A percentile compares a stretch with the other conserved stretches of the same genome.
Conservation (phyloP, 1,140 invertebrate genomes). For the Papilio helenus region DNA sequence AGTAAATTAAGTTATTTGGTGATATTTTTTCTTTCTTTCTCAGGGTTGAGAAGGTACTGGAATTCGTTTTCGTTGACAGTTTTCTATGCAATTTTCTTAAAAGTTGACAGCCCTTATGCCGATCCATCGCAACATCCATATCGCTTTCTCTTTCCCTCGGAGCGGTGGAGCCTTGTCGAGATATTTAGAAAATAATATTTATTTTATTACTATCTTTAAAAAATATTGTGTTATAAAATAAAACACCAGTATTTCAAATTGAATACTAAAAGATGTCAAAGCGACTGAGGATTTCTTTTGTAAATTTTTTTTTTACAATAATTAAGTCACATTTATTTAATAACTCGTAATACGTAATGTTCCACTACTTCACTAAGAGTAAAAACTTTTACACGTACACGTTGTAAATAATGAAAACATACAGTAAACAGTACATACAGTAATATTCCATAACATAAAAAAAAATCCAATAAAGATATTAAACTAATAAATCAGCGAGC, state of each 20-base stretch:
- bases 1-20: neutral
- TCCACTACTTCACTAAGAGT: too few species aligned
- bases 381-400: too few species aligned
- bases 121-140: neutral
- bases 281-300: neutral
- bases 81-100: neutral
- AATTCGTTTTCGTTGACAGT: too few species aligned
- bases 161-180: neutral
- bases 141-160: slow-evolving; percentile 1
- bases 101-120: neutral
- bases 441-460: neutral
- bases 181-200: slow-evolving; percentile 1
- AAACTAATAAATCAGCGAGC: neutral
- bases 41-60: neutral
- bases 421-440: neutral
- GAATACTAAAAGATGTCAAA: neutral
- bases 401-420: too few species aligned
- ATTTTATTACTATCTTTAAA: neutral
- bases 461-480: neutral
- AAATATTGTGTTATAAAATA: neutral
- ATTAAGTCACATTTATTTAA: neutral
- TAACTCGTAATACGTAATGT: too few species aligned
- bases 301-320: neutral
- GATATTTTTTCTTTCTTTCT: neutral
- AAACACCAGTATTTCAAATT: neutral